Evolutionary conservation across 2,888 invertebrate species (phyloP), one percentile per base, ranked within the genome.

Genomic region (Apamea epomidion): DNA sequence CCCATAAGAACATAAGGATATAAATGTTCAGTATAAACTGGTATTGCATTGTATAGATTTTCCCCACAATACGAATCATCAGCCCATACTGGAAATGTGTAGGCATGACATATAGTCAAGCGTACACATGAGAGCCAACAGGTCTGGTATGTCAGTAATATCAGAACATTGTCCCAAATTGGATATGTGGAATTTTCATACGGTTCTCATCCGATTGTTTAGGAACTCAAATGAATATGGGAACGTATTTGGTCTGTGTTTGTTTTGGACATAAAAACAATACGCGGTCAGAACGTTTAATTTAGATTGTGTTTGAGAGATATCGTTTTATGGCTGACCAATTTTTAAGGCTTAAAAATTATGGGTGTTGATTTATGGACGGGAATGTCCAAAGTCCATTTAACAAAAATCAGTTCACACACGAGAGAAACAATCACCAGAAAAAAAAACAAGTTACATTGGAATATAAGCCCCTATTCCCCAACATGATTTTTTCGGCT

Each of bases 121-220:
- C 2, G 10, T 60, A 51, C 12, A 14, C 18, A 69, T 67, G 37
- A 10, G 21, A 14, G 4, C 54, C 32, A 54, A 62, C 69, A 62
- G 51, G 67, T 45, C 45, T 12, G 12, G 14, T 84, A 83, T 62
- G 64, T 67, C 42, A 16, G 62, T 71, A 51, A 74, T 81, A 81
- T 80, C 67, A 72, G 69, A 42, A 42, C 76, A 84, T 82, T 87
- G 81, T 78, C 25, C 67, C 37, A 54, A 65, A 71, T 71, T 76
- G 72, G 68, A 74, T 78, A 76, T 76, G 68, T 37, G 76, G 87
- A 77, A 84, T 82, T 80, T 70, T 72, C 80, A 70, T 70, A 69
- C 54, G 77, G 75, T 74, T 69, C 67, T 78, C 70, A 72, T 54
- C 42, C 32, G 48, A 84, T 84, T 80, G 69, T 87, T 78, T 68